These are phyloP conservation scores for Darevskia mixta DNA, from an alignment of 2,797 vertebrate genomes.

Conservation along the genomic window DNA sequence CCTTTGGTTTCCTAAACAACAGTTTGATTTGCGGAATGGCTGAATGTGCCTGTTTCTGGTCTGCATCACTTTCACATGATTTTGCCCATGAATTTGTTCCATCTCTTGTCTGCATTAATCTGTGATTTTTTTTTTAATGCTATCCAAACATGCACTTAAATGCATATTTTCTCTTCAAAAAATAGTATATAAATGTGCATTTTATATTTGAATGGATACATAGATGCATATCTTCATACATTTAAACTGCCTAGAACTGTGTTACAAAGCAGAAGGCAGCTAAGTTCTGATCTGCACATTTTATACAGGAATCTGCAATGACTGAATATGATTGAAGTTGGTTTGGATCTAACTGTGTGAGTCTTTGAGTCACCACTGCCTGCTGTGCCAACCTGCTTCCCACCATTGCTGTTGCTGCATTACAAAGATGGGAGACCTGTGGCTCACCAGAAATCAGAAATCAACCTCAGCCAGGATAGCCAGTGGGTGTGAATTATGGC, in stretches of 20 bases:
- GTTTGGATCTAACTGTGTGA: neutral
- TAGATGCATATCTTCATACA: neutral
- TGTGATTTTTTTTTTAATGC: neutral
- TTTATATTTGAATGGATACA: neutral
- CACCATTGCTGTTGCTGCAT: no score
- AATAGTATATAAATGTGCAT: neutral
- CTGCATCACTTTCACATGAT: neutral
- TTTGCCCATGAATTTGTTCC: neutral
- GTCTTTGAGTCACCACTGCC: neutral
- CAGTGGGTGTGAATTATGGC: no score
- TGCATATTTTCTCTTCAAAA: neutral
- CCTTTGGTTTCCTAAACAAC: neutral
- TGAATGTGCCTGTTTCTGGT: neutral
- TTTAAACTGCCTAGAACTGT: neutral
- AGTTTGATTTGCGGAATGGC: neutral
- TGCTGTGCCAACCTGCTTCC: neutral
- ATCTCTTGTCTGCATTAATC: neutral
- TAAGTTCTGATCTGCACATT: neutral
- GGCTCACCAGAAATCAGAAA: no score
- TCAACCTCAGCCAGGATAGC: no score
- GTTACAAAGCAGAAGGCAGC: neutral
- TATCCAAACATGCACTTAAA: neutral
- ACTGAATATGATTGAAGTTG: neutral
- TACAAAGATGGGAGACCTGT: no score
- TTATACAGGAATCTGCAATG: no score